Conservation (phyloP, 2,888 invertebrate genomes). For the Clanis bilineata region DNA sequence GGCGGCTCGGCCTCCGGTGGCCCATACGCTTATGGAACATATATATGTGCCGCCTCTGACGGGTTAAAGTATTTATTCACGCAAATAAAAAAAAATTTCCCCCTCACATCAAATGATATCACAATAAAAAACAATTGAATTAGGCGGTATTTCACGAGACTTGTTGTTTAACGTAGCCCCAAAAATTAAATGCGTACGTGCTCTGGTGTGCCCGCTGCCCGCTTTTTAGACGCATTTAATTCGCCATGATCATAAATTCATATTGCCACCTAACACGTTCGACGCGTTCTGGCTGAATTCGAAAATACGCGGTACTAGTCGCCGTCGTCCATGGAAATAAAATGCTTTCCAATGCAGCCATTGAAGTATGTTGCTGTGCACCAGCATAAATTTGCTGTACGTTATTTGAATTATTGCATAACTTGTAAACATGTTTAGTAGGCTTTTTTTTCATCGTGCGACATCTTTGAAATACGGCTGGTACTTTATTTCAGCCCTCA, state of each 20-base stretch:
- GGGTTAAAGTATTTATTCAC: too few species aligned
- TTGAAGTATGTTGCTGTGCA: slow-evolving; percentile 77
- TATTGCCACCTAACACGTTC: slow-evolving; percentile 69
- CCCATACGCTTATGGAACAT: too few species aligned
- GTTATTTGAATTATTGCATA: slow-evolving; percentile 79
- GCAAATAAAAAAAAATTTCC: not conserved
- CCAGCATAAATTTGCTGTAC: slow-evolving; percentile 75
- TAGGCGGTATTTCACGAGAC: slow-evolving; percentile 7
- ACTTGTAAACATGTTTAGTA: slow-evolving; percentile 77
- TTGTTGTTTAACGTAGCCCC: slow-evolving; percentile 9
- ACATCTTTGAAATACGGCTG: slow-evolving; percentile 48
- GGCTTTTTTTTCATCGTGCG: slow-evolving; percentile 57
- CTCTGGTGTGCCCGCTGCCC: slow-evolving; percentile 54
- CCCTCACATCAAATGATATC: not conserved
- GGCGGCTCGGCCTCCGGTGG: too few species aligned
- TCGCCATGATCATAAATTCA: slow-evolving; percentile 74
- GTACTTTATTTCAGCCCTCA: slow-evolving; percentile 22
- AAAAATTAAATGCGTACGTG: slow-evolving; percentile 11
- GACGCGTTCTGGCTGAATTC: slow-evolving; percentile 59
- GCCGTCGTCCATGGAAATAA: slow-evolving; percentile 70
- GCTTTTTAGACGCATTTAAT: slow-evolving; percentile 67
- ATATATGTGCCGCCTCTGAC: too few species aligned
- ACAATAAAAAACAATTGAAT: slow-evolving; percentile 13
- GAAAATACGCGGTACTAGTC: slow-evolving; percentile 62
- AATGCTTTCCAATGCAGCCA: slow-evolving; percentile 77